A percentile compares a stretch with the other conserved stretches of the same genome.
phyloP scores from a whole-genome alignment of 2,888 invertebrate genomes.

The Noctua comes region DNA sequence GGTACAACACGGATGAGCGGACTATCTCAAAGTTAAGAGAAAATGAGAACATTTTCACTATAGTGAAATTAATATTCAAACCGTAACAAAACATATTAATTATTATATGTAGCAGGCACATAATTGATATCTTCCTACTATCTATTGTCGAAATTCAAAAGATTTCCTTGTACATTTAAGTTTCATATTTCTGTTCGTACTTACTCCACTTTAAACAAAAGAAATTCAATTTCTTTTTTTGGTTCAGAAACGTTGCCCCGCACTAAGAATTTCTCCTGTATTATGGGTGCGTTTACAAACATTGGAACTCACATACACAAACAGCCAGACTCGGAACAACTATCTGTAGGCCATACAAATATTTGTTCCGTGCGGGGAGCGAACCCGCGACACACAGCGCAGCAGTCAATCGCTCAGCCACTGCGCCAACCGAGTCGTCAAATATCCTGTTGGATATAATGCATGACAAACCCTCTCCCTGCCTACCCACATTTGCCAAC shows the following conservation, averaged over 20 bases:
- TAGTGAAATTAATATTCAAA: neutral
- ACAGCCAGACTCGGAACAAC: too few species aligned
- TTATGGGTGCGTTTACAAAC: too few species aligned
- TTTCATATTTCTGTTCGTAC: neutral
- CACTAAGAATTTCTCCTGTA: too few species aligned
- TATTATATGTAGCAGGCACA: neutral
- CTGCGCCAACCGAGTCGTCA: too few species aligned
- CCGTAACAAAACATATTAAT: neutral
- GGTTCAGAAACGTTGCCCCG: too few species aligned
- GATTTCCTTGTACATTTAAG: neutral
- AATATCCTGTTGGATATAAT: neutral
- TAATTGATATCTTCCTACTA: neutral
- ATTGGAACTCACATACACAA: too few species aligned
- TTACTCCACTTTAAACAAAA: neutral
- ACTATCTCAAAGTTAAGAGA: neutral
- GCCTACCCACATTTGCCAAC: slow-evolving; percentile 19
- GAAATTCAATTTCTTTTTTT: neutral
- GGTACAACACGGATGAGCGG: neutral
- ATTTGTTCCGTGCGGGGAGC: too few species aligned
- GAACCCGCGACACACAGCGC: too few species aligned
- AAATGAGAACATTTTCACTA: neutral
- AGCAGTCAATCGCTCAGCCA: too few species aligned
- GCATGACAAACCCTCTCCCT: slow-evolving; percentile 5
- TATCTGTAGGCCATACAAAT: too few species aligned
- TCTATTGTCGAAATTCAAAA: neutral